These are phyloP conservation scores for Odontesthes bonariensis DNA, from an alignment of 2,113 vertebrate species.

Conservation along the genomic window DNA sequence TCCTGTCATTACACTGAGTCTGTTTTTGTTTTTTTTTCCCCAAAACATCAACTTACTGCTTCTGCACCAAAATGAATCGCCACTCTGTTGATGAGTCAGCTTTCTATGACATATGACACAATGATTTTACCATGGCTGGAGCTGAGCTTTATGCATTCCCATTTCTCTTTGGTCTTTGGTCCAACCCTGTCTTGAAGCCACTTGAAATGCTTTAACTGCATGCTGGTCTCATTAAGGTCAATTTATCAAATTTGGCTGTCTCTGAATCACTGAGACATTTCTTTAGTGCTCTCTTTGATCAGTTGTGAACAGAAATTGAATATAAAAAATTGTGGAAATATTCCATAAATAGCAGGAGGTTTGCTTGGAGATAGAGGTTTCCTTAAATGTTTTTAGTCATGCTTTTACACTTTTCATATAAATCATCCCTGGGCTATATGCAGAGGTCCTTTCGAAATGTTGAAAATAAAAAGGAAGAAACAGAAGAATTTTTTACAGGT, in stretches of 20 bases:
- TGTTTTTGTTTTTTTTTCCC: constrained; percentile 7
- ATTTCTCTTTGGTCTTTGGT: constrained; percentile 22
- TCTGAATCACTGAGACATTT: constrained; percentile 15
- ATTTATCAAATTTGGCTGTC: constrained; percentile 43
- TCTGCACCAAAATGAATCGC: constrained; percentile 17
- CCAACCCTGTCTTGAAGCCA: constrained; percentile 16
- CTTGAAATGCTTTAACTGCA: constrained; percentile 34
- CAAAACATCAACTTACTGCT: constrained; percentile 29
- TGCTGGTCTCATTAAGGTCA: constrained; percentile 54
- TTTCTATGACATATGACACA: constrained; percentile 32
- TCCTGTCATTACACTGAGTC: constrained; percentile 7
- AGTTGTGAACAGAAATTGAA: constrained; percentile 41
- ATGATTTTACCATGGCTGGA: constrained; percentile 25
- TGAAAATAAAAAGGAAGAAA: too few relatives aligned
- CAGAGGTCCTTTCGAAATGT: too few relatives aligned
- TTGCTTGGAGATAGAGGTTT: background rate
- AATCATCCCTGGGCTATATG: too few relatives aligned
- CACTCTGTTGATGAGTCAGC: constrained; percentile 31
- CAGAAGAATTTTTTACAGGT: too few relatives aligned
- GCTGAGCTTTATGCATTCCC: constrained; percentile 10
- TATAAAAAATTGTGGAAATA: constrained; percentile 12
- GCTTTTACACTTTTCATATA: too few relatives aligned
- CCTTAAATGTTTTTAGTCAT: background rate
- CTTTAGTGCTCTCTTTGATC: constrained; percentile 50
- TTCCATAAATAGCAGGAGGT: constrained; percentile 19